Conservation (phyloP, 2,113 vertebrate species). For the Trinectes maculatus region DNA sequence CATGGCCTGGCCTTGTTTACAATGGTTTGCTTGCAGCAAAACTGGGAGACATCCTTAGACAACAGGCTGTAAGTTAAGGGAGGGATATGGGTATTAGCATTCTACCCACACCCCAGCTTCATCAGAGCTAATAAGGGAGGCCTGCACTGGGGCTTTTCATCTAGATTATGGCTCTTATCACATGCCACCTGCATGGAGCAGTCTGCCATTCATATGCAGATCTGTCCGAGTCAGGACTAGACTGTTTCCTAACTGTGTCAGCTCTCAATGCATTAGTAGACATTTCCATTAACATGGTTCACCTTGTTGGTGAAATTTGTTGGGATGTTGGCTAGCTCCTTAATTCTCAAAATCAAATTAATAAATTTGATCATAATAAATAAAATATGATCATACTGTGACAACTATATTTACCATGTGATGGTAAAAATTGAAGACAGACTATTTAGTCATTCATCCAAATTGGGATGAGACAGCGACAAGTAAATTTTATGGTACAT, state of each 20-base stretch:
- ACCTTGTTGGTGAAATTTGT: conserved; percentile 55
- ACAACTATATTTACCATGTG: neutral
- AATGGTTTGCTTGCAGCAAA: conserved; percentile 51
- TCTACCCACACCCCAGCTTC: conserved; percentile 66
- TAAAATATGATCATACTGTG: neutral
- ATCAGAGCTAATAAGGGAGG: conserved; percentile 76
- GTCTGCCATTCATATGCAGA: conserved; percentile 78
- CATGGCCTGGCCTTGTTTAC: conserved; percentile 63
- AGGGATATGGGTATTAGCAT: conserved; percentile 73
- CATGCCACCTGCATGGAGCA: conserved; percentile 76
- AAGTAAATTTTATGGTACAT: too few species aligned
- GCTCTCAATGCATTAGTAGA: conserved; percentile 64
- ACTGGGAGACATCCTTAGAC: conserved; percentile 46
- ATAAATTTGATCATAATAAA: too few species aligned
- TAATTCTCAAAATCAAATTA: conserved; percentile 40
- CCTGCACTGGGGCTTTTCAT: conserved; percentile 72
- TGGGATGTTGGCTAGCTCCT: conserved; percentile 40
- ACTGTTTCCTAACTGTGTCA: conserved; percentile 71
- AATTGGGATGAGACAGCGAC: too few species aligned
- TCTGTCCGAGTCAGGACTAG: conserved; percentile 50
- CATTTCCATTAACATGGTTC: conserved; percentile 54
- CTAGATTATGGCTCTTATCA: conserved; percentile 78
- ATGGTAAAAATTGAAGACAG: neutral
- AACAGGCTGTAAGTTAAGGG: conserved; percentile 24
- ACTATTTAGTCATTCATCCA: too few species aligned